Evolutionary conservation across 2,797 vertebrate species (phyloP), one percentile per base, ranked within the genome.

Genomic region (Oreonectes daqikongensis): DNA sequence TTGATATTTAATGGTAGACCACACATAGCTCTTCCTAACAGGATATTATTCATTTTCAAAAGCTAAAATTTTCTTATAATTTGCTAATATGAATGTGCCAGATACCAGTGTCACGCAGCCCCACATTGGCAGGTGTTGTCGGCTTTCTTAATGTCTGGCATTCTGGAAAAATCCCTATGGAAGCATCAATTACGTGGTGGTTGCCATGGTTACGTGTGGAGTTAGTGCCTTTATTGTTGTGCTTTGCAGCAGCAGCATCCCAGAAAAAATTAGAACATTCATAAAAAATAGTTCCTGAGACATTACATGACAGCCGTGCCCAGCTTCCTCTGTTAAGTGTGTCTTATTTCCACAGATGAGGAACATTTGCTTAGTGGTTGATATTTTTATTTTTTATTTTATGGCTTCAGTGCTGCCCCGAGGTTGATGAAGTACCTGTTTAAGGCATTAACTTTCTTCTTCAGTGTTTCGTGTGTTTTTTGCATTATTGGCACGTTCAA

Each of bases 341-440:
- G 5, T 26, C 24, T 55, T 12, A 15, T 55, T 14, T 55, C 4
- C 24, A 15, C 11, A 55, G 24, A 26, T 12, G 22, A 55, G 14
- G 26, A 55, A 26, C 12, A 22, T 26, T 55, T 55, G 26, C 22
- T 1, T 26, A 5, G 12, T 5, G 53, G n/a, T n/a, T n/a, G n/a
- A n/a, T n/a, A n/a, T n/a, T n/a, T n/a, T n/a, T n/a, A n/a, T n/a
- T n/a, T n/a, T n/a, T n/a, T n/a, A n/a, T n/a, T n/a, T n/a, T n/a
- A n/a, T n/a, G n/a, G n/a, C n/a, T n/a, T n/a, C n/a, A n/a, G 10
- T 18, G 26, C 57, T 32, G 12, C 28, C 18, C 14, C 32, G 12
- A 64, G 22, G 22, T 44, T 48, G 42, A 42, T 48, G 57, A 73
- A 72, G 15, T 18, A 72, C 18, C 28, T 28, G 50, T 42, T 72